Base-by-base conservation (phyloP, 2,113 vertebrate species). In the Erinaceus europaeus region DNA sequence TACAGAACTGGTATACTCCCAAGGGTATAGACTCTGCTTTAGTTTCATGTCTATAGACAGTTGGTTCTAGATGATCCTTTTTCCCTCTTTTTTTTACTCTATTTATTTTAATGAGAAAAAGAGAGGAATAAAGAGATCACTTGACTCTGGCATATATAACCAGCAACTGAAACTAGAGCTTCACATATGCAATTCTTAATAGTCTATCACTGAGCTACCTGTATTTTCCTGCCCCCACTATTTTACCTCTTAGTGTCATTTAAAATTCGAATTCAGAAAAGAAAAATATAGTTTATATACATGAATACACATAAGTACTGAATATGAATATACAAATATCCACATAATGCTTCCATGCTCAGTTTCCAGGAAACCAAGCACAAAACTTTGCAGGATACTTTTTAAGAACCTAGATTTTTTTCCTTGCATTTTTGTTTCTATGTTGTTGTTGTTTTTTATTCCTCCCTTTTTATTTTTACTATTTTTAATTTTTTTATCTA, bases 371-470 rank as follows among this genome's bases (percentile, higher is more conserved):
- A 80, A 88, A 73, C 8, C 3, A 40, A 90, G 59, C 83, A 52
- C 36, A 84, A 65, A 83, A n/a, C 18, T n/a, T 46, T 50, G 34
- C 46, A n/a, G 34, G 6, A 11, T 83, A 2, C 32, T 75, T 80
- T 81, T 65, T 57, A 86, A 2, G 50, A 67, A 84, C 59, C 44
- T 17, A 44, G 32, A 87, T 36, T 55, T 36, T 18, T 21, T 44
- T n/a, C n/a, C 72, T 85, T 88, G 68, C 29, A 20, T 57, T 86
- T 79, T 15, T 15, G 25, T 57, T 92, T 91, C 8, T 27, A 23
- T 55, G 21, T 55, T 55, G 5, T 15, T 52, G 21, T 3, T 20
- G 18, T 20, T 48, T 48, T 48, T 48, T 48, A n/a, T 57, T 57
- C 55, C 12, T 57, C 12, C 25, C 25, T 57, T 57, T 55, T 57